A percentile compares a stretch with the other conserved stretches of the same genome.
phyloP scores from a whole-genome alignment of 2,888 invertebrate species.

The Pristionchus japonicus region DNA sequence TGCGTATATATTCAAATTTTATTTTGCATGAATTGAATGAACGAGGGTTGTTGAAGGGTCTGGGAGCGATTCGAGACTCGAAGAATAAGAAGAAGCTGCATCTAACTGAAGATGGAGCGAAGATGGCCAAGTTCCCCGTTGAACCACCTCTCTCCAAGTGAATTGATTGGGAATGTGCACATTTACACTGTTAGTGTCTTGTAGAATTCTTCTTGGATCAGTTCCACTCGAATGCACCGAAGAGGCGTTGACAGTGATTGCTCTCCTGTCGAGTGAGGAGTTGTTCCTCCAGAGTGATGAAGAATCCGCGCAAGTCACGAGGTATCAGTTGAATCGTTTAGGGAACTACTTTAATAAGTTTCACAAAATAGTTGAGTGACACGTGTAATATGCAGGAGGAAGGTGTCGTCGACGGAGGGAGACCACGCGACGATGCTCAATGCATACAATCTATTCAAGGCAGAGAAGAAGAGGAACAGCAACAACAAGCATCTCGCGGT shows the following conservation, averaged over 20 bases:
- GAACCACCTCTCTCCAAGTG: slow-evolving; percentile 91
- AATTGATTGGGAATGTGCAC: slow-evolving; percentile 78
- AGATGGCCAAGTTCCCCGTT: slow-evolving; percentile 91
- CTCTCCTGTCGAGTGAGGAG: slow-evolving; percentile 90
- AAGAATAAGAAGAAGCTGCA: slow-evolving; percentile 67
- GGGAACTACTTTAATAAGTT: too few species aligned
- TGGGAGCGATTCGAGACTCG: slow-evolving; percentile 82
- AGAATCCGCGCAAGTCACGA: background rate
- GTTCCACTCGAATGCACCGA: slow-evolving; percentile 73
- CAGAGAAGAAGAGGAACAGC: slow-evolving; percentile 47
- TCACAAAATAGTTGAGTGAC: too few species aligned
- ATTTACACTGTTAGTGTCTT: background rate
- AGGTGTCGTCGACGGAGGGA: slow-evolving; percentile 61
- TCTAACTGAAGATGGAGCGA: slow-evolving; percentile 86
- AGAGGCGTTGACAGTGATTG: slow-evolving; percentile 86
- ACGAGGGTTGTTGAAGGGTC: slow-evolving; percentile 73
- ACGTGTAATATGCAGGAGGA: background rate
- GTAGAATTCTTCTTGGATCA: slow-evolving; percentile 58
- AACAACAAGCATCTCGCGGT: background rate
- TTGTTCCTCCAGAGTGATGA: slow-evolving; percentile 77
- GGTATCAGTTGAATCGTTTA: background rate
- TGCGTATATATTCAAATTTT: background rate
- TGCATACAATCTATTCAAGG: slow-evolving; percentile 49
- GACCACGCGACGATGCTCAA: slow-evolving; percentile 69
- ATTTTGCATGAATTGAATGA: background rate